Base-by-base conservation (phyloP, 2,113 vertebrate species). In the Toxotes chatareus region DNA sequence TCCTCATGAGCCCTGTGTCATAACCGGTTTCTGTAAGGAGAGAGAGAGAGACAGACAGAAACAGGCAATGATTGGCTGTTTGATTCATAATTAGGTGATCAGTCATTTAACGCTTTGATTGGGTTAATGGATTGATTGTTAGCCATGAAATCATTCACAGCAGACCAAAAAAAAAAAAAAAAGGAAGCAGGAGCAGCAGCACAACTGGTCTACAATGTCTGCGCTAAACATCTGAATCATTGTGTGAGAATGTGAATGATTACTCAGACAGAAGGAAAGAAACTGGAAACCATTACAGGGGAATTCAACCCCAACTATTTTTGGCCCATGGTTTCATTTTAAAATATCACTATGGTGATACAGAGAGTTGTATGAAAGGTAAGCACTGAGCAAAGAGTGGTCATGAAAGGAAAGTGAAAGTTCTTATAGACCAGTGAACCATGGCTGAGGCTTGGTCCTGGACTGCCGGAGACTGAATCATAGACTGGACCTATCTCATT, bases 1-100 rank as follows among this genome's bases (percentile, higher is more conserved):
- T 93, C 89, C 77, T 94, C 82, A 93, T 4, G 68, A 86, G 19
- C 27, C 80, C 87, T 82, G 92, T 0, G 55, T 90, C 93, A 88
- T 90, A n/a, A 91, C 76, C n/a, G 85, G 88, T 69, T 93, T 91
- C 94, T 95, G 91, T 42, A 85, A 68, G 59, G 27, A 71, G 36
- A 79, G 32, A 68, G 32, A 68, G 27, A 27, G 23, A 86, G 74
- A 73, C n/a, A 86, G 74, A 73, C n/a, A 38, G 12, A 73, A 7
- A 64, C 14, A 64, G 19, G 34, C 1, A 19, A 3, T 57, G 42
- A 77, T 23, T 32, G 21, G 21, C 34, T 34, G 31, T 21, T 75
- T 40, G 0, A 63, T 66, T 19, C 17, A 34, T 2, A 32, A 53
- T 17, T 9, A 42, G 5, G 1, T 46, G 16, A 53, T 76, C 47